Percentiles rank a stretch among this genome's conserved stretches.
Conservation (phyloP, 2,797 vertebrate species). For the Corythornis leucogaster region DNA sequence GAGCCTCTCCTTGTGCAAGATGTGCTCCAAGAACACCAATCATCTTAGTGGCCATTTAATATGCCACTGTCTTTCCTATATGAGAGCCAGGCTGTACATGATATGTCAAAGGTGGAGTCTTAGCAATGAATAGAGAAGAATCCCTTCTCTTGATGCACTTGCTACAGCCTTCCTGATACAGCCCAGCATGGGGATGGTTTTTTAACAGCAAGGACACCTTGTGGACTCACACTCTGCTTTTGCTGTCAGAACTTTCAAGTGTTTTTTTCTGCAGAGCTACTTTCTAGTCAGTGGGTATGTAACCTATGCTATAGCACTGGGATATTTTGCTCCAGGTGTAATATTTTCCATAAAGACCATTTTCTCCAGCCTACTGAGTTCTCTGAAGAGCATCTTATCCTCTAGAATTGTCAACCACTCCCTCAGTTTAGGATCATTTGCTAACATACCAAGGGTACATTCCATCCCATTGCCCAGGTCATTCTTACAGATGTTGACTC, state of each 20-base stretch:
- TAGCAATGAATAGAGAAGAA: not conserved
- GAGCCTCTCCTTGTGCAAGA: not conserved
- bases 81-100: not conserved
- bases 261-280: not conserved
- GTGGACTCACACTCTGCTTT: not conserved
- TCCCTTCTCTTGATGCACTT: not conserved
- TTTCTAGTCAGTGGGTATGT: not conserved
- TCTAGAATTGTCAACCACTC: not conserved
- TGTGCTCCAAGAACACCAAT: not conserved
- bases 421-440: not conserved
- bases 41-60: not conserved
- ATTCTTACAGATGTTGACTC: not conserved
- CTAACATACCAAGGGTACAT: fast-evolving
- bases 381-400: not conserved
- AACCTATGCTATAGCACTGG: not conserved
- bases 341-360: not conserved
- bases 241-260: not conserved
- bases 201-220: not conserved
- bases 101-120: not conserved
- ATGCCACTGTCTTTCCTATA: not conserved
- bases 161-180: not conserved
- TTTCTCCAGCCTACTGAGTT: not conserved
- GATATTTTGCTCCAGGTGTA: not conserved
- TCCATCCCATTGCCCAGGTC: fast-evolving
- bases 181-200: not conserved